Evolutionary conservation across 2,888 invertebrate species (phyloP).

Genomic region (Lasioglossum marginatum): DNA sequence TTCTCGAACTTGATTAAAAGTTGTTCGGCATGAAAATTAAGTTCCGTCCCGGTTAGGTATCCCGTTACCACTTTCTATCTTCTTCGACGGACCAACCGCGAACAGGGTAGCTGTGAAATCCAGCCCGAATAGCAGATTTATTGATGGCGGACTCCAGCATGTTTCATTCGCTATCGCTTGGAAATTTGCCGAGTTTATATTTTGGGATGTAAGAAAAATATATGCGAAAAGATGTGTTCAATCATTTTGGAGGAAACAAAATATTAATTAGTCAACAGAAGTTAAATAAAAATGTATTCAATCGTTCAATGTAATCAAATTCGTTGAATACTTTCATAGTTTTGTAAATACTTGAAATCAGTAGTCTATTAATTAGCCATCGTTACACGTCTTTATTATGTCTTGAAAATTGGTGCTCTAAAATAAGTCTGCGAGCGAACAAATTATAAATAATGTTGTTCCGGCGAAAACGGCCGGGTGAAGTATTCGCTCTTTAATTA

Average conservation of each 20-base stretch:
- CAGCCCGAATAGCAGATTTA: slow-evolving; percentile 1
- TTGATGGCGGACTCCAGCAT: background rate
- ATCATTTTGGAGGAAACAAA: background rate
- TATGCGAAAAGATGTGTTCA: background rate
- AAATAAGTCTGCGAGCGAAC: background rate
- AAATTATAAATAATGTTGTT: slow-evolving; percentile 22
- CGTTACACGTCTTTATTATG: background rate
- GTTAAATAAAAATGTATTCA: no score
- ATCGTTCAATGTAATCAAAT: no score
- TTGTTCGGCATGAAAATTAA: slow-evolving; percentile 80
- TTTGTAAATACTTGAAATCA: no score
- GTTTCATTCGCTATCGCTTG: background rate
- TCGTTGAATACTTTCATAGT: no score
- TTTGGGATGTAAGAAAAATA: background rate
- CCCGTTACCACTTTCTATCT: slow-evolving; percentile 65
- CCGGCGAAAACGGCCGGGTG: background rate
- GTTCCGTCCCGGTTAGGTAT: slow-evolving; percentile 72
- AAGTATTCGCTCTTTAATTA: slow-evolving; percentile 35
- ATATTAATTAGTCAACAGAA: background rate
- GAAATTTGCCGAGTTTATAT: background rate
- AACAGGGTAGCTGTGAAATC: slow-evolving; percentile 22
- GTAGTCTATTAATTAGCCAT: background rate
- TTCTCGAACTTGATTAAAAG: slow-evolving; percentile 82
- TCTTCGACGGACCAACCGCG: slow-evolving; percentile 18
- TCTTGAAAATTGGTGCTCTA: no score